A percentile compares a stretch with the other conserved stretches of the same genome.
These are phyloP conservation scores for Muscicapa adusta DNA, from an alignment of 2,113 vertebrate genomes.

Conservation along the genomic window DNA sequence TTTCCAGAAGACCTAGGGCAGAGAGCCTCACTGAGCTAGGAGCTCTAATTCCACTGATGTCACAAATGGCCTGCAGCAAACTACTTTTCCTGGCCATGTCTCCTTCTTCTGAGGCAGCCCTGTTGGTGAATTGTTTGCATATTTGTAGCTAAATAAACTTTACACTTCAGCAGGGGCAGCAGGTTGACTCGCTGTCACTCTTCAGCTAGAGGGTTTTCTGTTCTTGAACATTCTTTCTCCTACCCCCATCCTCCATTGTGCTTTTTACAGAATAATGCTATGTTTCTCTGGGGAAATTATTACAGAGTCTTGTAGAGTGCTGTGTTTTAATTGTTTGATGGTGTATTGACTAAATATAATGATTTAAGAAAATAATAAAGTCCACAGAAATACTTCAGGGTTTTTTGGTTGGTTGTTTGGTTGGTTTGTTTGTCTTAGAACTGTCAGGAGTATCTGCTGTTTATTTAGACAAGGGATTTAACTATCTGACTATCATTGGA, in stretches of 20 bases:
- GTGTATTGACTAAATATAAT: background rate
- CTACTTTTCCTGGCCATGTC: background rate
- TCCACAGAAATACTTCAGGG: background rate
- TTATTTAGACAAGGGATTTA: background rate
- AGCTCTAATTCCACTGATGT: background rate
- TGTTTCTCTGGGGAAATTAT: background rate
- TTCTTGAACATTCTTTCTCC: background rate
- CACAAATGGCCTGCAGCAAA: background rate
- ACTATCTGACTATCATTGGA: background rate
- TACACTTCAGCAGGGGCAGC: background rate
- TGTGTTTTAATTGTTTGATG: background rate
- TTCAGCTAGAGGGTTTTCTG: background rate
- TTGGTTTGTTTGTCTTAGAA: background rate
- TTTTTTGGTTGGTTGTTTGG: background rate
- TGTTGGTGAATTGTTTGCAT: background rate
- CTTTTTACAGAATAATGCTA: background rate
- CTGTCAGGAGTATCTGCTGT: background rate
- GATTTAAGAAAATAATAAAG: background rate
- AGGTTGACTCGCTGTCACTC: background rate
- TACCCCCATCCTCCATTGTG: accelerated
- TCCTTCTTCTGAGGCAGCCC: background rate
- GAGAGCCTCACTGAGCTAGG: background rate
- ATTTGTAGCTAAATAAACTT: background rate
- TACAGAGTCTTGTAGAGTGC: background rate
- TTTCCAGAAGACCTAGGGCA: background rate